Evolutionary conservation across 2,888 invertebrate species (phyloP), one percentile per base, ranked within the genome.

Genomic region (Melitaea athalia): DNA sequence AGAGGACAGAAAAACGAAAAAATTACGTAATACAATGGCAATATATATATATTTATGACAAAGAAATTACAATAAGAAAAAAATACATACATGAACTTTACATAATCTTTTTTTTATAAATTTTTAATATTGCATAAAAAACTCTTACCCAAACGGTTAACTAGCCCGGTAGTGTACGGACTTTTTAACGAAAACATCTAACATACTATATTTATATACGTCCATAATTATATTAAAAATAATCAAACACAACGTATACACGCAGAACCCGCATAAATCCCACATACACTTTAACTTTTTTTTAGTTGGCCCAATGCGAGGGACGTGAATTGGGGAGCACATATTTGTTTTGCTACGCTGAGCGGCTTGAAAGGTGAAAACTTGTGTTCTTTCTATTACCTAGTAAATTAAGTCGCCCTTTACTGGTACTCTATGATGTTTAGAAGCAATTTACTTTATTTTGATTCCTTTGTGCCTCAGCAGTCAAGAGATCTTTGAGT

Each of bases 361-460:
- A 67, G 72, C 68, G 68, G 68, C 67, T 68, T 69, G 64, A 67
- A 71, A 71, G 72, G 67, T 67, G 68, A 55, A 62, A 68, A 70
- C 70, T 69, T 68, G 69, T 75, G 73, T 72, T 75, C 69, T 74
- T 72, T 71, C 68, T 71, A 72, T 73, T 72, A 73, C 64, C 59
- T 64, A 68, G 67, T 69, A 66, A 72, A 69, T 72, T 64, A 72
- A 72, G 75, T 74, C 72, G 72, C 74, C 74, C 70, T 66, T 72
- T 69, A 67, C 38, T 24, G 50, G 53, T 67, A 67, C 64, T 69
- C 53, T 17, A 59, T 57, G 52, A 53, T 68, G 70, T 70, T 70
- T 70, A 62, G 59, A 68, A 59, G 59, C 64, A 70, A 70, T 70
- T 70, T 53, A 33, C 59, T 70, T 68, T 70, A 70, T 70, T 68